Evolutionary conservation across 2,113 vertebrate genomes (phyloP).

Genomic region (Urocynchramus pylzowi): DNA sequence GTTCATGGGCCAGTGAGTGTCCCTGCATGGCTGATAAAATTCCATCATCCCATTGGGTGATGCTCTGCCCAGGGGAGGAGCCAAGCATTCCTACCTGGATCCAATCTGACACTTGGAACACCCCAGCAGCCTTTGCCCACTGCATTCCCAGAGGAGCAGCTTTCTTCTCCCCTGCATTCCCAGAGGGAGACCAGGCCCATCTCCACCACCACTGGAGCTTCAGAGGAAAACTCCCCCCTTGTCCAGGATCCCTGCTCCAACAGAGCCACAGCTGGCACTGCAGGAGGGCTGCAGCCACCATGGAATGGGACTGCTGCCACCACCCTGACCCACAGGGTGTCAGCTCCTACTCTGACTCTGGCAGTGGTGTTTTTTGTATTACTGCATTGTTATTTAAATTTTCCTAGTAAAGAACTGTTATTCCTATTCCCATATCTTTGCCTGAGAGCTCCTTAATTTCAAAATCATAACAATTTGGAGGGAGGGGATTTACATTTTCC

Average conservation of each 20-base stretch:
- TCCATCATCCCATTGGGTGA: neutral
- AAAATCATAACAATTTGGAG: neutral
- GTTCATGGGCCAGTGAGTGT: neutral
- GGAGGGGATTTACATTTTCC: neutral
- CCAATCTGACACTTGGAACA: accelerated
- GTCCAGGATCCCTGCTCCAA: neutral
- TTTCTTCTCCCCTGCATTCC: neutral
- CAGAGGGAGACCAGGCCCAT: neutral
- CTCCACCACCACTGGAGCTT: neutral
- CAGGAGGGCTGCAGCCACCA: neutral
- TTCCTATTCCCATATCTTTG: neutral
- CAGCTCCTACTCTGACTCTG: neutral
- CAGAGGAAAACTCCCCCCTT: neutral
- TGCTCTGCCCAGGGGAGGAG: neutral
- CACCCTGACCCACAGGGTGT: neutral
- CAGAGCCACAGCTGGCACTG: neutral
- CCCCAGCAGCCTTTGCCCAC: neutral
- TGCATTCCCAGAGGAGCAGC: neutral
- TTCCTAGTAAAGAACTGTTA: neutral
- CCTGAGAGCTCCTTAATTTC: neutral
- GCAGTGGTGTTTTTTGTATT: neutral
- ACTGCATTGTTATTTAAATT: neutral
- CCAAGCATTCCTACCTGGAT: neutral
- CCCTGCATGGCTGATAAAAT: neutral
- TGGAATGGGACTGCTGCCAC: neutral